Evolutionary conservation across 2,888 invertebrate species (phyloP), one percentile per base, ranked within the genome.

Genomic region (Caenorhabditis sulstoni): DNA sequence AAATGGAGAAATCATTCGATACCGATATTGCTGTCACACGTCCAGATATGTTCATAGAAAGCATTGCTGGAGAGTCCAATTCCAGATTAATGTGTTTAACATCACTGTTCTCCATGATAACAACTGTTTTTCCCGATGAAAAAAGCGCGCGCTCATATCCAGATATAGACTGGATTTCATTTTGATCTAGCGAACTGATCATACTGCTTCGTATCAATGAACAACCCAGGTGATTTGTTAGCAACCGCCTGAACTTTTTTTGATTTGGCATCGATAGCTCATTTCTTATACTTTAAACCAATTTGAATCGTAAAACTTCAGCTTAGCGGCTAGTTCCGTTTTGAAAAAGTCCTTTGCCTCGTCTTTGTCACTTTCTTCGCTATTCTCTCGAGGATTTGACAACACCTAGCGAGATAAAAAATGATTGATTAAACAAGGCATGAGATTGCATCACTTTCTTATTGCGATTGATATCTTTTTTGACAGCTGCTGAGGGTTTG

Each of bases 151-250:
- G 49, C 1, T 76, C 57, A 41, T 65, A 82, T 3, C 82, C 82
- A 39, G 66, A 76, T 14, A 81, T 39, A 11, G 78, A 71, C 5
- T 29, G 1, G 11, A 76, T 49, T 29, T 70, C 74, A 79, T 45
- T 79, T 77, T 65, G 78, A 41, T 53, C 82, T 76, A 55, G 81
- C 75, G 61, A 79, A 83, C 45, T 79, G 82, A 52, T 75, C 85
- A 85, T 85, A 82, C 66, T 83, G 85, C 47, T 79, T 74, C 1
- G 52, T 45, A 59, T 85, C 82, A 62, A 83, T 81, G 58, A 84
- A 79, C 0, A 80, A 39, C 52, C 81, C 82, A 0, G 84, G 84
- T 3, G 53, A 62, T 45, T 79, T 79, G 29, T 50, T 41, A 8
- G 76, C 78, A 18, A 71, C 71, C 29, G 53, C 67, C 82, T 82